phyloP scores from a whole-genome alignment of 2,888 invertebrate genomes.

The Falcaria lacertinaria region DNA sequence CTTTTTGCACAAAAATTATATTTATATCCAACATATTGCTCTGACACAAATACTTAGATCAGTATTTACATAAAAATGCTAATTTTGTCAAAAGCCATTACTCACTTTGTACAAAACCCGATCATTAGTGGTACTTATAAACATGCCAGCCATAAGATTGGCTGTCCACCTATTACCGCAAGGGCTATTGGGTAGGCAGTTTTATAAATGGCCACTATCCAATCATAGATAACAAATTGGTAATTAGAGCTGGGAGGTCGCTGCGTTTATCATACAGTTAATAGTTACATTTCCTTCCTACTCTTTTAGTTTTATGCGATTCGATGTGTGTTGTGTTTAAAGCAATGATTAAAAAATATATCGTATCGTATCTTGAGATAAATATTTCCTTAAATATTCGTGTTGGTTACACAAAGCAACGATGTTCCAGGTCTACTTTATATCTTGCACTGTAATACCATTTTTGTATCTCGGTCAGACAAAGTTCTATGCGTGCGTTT shows the following conservation, averaged over 20 bases:
- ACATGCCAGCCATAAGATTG: constrained; percentile 22
- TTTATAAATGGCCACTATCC: constrained; percentile 17
- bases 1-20: no score
- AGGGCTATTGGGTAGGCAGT: constrained; percentile 13
- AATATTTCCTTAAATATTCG: neutral
- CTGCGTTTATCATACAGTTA: constrained; percentile 31
- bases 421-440: no score
- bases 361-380: no score
- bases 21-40: no score
- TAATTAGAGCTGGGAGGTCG: constrained; percentile 8
- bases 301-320: constrained; percentile 15
- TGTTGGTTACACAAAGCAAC: no score
- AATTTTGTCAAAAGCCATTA: constrained; percentile 1
- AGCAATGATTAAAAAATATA: no score
- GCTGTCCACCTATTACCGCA: constrained; percentile 11
- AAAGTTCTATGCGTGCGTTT: no score
- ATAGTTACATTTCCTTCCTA: constrained; percentile 27
- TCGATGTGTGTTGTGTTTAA: neutral
- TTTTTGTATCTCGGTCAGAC: no score
- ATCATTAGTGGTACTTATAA: constrained; percentile 18
- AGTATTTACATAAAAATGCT: constrained; percentile 3
- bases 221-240: constrained; percentile 22
- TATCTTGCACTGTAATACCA: no score
- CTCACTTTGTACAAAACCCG: constrained; percentile 6
- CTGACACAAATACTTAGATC: no score